Percentiles rank a stretch among this genome's conserved stretches.
These are phyloP conservation scores for Eupelmus urozonus DNA, from an alignment of 2,888 invertebrate species.

Conservation along the genomic window DNA sequence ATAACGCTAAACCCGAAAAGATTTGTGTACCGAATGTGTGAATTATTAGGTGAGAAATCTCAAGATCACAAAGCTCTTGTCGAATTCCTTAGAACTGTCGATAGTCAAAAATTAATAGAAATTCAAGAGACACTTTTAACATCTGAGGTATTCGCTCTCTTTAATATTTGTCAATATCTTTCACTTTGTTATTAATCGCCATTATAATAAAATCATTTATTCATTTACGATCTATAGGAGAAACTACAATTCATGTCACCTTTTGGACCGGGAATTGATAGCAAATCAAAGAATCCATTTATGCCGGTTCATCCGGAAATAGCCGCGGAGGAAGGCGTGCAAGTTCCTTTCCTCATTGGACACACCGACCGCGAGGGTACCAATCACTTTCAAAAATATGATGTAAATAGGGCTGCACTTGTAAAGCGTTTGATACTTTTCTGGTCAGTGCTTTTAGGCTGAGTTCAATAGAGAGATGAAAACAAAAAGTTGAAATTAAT, in stretches of 20 bases:
- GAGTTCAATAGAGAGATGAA: too few species aligned
- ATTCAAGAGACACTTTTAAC: conserved; percentile 53
- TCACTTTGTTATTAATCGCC: too few species aligned
- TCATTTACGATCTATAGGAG: conserved; percentile 16
- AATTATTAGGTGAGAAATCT: conserved; percentile 63
- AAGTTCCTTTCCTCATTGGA: conserved; percentile 63
- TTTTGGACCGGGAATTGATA: conserved; percentile 65
- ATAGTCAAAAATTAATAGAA: conserved; percentile 61
- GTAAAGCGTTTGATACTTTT: too few species aligned
- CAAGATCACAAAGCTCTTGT: conserved; percentile 65
- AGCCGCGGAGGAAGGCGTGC: conserved; percentile 51
- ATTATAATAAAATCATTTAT: background rate
- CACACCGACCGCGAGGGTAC: conserved; percentile 61
- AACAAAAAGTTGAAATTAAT: too few species aligned
- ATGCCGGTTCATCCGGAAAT: conserved; percentile 58
- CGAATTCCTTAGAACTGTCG: conserved; percentile 66
- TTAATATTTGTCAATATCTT: background rate
- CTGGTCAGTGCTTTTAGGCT: too few species aligned
- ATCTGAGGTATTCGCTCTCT: background rate
- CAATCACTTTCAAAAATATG: conserved; percentile 33
- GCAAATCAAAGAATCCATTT: conserved; percentile 66
- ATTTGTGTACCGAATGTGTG: conserved; percentile 63
- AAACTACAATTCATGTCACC: conserved; percentile 35
- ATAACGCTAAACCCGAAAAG: conserved; percentile 52
- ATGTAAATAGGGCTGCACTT: too few species aligned